These are phyloP conservation scores for Eilema caniola DNA, from an alignment of 2,888 invertebrate species.

Conservation along the genomic window DNA sequence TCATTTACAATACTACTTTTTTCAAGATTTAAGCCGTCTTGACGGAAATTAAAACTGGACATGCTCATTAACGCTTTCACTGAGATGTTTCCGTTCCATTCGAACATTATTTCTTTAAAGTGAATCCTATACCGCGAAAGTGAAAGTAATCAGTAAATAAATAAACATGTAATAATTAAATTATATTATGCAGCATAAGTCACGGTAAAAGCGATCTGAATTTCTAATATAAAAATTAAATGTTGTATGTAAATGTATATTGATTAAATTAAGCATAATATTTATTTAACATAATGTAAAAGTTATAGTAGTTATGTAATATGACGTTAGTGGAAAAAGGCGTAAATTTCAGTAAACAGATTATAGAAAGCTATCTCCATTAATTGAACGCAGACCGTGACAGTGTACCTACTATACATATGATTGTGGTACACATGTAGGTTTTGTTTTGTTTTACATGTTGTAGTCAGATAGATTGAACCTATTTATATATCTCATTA, in stretches of 20 bases:
- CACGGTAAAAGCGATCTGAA: constrained; percentile 26
- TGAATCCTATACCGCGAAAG: constrained; percentile 70
- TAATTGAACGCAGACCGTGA: constrained; percentile 22
- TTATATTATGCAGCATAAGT: constrained; percentile 31
- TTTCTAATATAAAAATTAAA: constrained; percentile 45
- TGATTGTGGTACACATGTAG: constrained; percentile 10
- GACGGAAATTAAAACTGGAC: constrained; percentile 77
- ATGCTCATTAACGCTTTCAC: constrained; percentile 81
- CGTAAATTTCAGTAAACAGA: constrained; percentile 13
- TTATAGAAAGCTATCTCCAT: constrained; percentile 42
- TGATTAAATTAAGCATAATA: constrained; percentile 34
- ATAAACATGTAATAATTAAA: constrained; percentile 46
- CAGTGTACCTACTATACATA: constrained; percentile 17
- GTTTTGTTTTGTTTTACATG: constrained; percentile 14
- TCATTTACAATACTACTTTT: constrained; percentile 37
- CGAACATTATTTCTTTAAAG: constrained; percentile 71
- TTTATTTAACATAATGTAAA: constrained; percentile 32
- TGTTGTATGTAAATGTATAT: constrained; percentile 36
- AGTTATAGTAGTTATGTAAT: constrained; percentile 42
- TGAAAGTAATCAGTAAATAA: constrained; percentile 67
- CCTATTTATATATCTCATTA: not conserved
- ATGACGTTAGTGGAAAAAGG: constrained; percentile 25
- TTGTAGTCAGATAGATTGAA: not conserved
- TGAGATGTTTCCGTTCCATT: constrained; percentile 74
- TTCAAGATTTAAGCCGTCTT: constrained; percentile 61